Conservation (phyloP, 2,797 vertebrate genomes). For the Pteropus rufus region DNA sequence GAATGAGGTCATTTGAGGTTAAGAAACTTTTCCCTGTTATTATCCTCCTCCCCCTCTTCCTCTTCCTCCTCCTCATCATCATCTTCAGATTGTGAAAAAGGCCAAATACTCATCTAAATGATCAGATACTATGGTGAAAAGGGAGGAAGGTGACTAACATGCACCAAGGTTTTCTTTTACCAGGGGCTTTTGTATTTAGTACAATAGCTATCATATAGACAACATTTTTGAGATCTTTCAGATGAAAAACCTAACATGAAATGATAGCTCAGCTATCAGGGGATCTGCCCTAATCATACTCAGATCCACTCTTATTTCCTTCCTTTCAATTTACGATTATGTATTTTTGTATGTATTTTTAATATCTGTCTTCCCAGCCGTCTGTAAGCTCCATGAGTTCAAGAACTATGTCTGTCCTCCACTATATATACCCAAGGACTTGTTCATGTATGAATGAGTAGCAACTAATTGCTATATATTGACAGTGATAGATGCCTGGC, state of each 20-base stretch:
- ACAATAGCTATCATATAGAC: not conserved
- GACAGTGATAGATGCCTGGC: not conserved
- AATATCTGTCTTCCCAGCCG: not conserved
- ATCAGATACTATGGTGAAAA: not conserved
- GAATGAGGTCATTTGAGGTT: conserved; percentile 75
- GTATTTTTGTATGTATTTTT: not conserved
- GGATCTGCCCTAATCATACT: not conserved
- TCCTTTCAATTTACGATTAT: not conserved
- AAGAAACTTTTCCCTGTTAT: conserved; percentile 67
- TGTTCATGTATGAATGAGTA: not conserved
- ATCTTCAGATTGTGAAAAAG: conserved; percentile 32
- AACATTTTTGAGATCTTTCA: not conserved
- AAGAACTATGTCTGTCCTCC: not conserved
- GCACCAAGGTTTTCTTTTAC: not conserved
- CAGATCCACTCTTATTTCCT: not conserved
- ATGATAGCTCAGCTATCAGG: not conserved
- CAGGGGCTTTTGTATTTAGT: not conserved
- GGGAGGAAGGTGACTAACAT: not conserved
- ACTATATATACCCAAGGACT: not conserved
- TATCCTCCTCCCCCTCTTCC: too few relatives aligned
- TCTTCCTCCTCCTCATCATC: too few relatives aligned
- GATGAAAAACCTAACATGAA: not conserved
- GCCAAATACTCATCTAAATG: conserved; percentile 16
- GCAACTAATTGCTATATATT: not conserved
- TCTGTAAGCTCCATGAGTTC: not conserved